Percentiles rank a stretch among this genome's conserved stretches.
Evolutionary conservation across 1,140 invertebrate genomes (phyloP).

Genomic region (Neotoxoptera formosana): DNA sequence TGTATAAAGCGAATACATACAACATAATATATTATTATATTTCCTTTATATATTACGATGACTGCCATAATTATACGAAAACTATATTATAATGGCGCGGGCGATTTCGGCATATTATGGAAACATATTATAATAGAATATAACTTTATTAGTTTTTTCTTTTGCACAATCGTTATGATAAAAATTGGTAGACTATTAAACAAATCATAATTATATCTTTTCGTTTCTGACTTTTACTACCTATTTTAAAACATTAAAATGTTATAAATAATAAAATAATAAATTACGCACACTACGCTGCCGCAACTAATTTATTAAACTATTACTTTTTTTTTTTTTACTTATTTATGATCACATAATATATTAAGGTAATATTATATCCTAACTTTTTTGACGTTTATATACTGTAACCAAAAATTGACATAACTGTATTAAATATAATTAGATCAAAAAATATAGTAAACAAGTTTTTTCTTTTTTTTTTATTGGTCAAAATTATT

Average conservation of each 20-base stretch:
- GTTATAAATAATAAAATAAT: background rate
- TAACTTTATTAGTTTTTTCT: background rate
- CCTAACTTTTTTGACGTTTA: background rate
- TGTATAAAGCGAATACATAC: background rate
- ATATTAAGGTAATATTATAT: background rate
- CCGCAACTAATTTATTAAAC: background rate
- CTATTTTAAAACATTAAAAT: background rate
- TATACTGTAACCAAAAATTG: background rate
- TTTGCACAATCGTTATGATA: background rate
- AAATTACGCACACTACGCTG: background rate
- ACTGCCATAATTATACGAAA: background rate
- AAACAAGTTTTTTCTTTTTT: background rate
- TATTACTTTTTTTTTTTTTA: background rate
- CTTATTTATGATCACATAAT: background rate
- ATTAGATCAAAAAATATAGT: background rate
- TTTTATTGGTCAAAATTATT: background rate
- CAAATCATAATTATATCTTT: background rate
- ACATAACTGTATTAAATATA: slow-evolving; percentile 11
- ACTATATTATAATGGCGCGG: background rate
- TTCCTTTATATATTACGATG: background rate
- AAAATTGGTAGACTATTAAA: background rate
- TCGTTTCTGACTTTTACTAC: background rate
- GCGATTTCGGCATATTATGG: background rate
- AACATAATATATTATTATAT: background rate
- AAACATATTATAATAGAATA: background rate